Evolutionary conservation across 1,140 invertebrate genomes (phyloP).

Genomic region (Manduca sexta): DNA sequence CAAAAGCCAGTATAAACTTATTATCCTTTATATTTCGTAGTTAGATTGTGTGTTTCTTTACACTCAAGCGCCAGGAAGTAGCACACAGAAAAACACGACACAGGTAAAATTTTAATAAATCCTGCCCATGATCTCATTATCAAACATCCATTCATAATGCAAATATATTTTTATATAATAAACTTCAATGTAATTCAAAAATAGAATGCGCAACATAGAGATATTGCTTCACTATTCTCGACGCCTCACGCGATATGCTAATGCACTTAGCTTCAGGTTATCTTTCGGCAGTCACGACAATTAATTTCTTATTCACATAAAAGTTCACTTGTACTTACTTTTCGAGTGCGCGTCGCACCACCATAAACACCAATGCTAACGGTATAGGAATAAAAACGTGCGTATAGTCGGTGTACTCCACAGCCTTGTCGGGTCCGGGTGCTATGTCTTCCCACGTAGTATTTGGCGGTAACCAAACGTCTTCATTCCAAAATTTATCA

Average conservation of each 20-base stretch:
- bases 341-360: constrained; percentile 85
- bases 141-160: too few relatives aligned
- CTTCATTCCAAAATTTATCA: constrained; percentile 85
- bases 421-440: constrained; percentile 82
- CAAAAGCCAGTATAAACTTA: too few relatives aligned
- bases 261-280: not conserved
- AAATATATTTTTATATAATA: too few relatives aligned
- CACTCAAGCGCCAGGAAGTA: too few relatives aligned
- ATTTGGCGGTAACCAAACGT: constrained; percentile 92
- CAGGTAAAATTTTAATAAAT: too few relatives aligned
- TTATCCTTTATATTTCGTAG: too few relatives aligned
- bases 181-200: too few relatives aligned
- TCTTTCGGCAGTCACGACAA: not conserved
- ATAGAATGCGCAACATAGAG: too few relatives aligned
- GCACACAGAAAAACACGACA: too few relatives aligned
- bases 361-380: constrained; percentile 84
- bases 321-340: constrained; percentile 76
- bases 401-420: constrained; percentile 86
- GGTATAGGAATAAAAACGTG: constrained; percentile 89
- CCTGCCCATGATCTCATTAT: too few relatives aligned
- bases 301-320: not conserved
- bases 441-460: constrained; percentile 89
- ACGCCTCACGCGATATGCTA: not conserved
- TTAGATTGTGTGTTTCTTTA: too few relatives aligned
- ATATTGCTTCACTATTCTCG: too few relatives aligned